Base-by-base conservation (phyloP, 2,113 vertebrate species). In the Natator depressus region DNA sequence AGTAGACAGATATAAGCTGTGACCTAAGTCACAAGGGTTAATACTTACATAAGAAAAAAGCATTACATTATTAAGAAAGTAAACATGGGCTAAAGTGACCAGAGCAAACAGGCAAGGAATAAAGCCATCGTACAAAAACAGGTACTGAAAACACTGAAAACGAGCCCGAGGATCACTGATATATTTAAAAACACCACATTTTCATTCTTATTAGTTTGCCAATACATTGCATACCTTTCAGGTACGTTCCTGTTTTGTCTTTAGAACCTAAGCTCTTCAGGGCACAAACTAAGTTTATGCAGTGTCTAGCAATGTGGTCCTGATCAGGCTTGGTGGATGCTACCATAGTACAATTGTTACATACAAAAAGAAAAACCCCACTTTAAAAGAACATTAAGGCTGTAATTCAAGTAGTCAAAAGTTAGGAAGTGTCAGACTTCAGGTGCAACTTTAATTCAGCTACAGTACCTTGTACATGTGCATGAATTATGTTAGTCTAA, bases 391-490 rank as follows among this genome's bases (percentile, higher is more conserved):
- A 87, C 49, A 89, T 3, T 94, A 5, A 50, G 22, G 9, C 49
- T 92, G 90, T 76, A 93, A 94, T 57, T 72, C 14, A 62, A 0
- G 0, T 46, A 82, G 35, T 92, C 46, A 75, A 90, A 62, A 35
- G 84, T 69, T 91, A 95, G 90, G 78, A 94, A 95, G 88, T 84
- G 72, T 93, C 90, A 96, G 75, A 35, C 57, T 83, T 57, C 72
- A 86, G 81, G 1, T 4, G 49, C 85, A 83, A 83, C 87, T 88
- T 35, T 57, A 89, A 95, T 93, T 49, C 91, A 95, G 76, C 53
- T 54, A 42, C 42, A 42, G 42, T 42, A 89, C 35, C n/a, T 0
- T 0, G 69, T n/a, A 69, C 29, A 20, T 80, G 82, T 27, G 65
- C 89, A 7, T 54, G 42, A 59, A 35, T 80, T 46, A n/a, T 7